These are phyloP conservation scores for Cerastis rubricosa DNA, from an alignment of 2,888 invertebrate genomes.

Conservation along the genomic window DNA sequence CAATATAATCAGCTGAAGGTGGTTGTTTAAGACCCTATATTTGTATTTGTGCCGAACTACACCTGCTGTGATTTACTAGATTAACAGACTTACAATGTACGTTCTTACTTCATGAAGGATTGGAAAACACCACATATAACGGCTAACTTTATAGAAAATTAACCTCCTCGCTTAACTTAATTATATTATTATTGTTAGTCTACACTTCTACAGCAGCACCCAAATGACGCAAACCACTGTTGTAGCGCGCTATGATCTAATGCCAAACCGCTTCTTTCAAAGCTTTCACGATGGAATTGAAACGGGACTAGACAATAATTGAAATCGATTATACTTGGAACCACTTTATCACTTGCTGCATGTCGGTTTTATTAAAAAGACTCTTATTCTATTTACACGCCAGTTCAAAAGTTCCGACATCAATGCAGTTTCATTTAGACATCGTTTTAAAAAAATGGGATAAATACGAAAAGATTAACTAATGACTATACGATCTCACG, in stretches of 20 bases:
- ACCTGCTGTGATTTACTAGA: no score
- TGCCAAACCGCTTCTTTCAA: neutral
- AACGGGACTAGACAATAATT: neutral
- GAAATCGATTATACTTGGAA: neutral
- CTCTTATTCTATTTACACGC: neutral
- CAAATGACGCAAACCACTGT: neutral
- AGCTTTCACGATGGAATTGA: neutral
- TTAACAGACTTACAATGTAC: no score
- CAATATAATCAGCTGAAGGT: neutral
- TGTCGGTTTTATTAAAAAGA: neutral
- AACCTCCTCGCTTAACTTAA: neutral
- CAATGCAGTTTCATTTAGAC: neutral
- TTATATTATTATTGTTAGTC: neutral
- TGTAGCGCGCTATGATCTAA: neutral
- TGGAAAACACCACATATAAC: neutral
- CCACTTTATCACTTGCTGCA: no score
- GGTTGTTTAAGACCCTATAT: neutral
- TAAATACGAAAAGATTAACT: neutral
- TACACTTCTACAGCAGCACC: no score
- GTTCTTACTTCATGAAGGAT: no score
- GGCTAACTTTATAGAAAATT: neutral
- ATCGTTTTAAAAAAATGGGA: neutral
- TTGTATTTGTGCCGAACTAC: neutral
- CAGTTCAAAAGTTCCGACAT: neutral
- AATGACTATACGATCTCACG: neutral